Conservation (phyloP, 2,797 vertebrate species). For the Thamnophis elegans region DNA sequence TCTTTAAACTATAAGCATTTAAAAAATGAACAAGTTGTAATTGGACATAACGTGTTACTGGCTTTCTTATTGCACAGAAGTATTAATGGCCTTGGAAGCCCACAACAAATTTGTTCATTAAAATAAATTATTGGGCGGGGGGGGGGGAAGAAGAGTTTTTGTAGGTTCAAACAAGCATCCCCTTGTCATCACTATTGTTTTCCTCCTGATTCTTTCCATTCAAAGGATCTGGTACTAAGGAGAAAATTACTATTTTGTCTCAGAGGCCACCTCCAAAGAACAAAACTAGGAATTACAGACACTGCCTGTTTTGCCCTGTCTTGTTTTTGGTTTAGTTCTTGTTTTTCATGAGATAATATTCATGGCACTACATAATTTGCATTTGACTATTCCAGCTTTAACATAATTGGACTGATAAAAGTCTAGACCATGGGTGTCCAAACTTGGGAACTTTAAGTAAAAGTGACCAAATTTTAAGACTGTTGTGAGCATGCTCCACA, state of each 20-base stretch:
- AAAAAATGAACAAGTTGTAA: neutral
- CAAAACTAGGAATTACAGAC: constrained; percentile 5
- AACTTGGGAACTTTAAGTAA: too few species aligned
- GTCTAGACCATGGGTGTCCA: too few species aligned
- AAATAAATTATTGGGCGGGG: neutral
- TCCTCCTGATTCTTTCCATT: neutral
- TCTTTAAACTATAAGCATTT: neutral
- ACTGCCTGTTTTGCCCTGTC: constrained; percentile 7
- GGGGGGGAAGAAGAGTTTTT: neutral
- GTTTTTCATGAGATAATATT: neutral
- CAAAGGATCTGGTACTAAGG: constrained; percentile 10
- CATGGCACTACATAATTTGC: neutral
- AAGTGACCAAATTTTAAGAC: too few species aligned
- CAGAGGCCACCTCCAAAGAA: constrained; percentile 3
- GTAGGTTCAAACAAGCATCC: neutral
- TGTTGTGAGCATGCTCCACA: too few species aligned
- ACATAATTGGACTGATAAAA: neutral
- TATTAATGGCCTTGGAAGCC: neutral
- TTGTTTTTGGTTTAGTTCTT: constrained; percentile 1
- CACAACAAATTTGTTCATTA: neutral
- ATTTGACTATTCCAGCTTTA: neutral
- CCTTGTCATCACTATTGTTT: constrained; percentile 10
- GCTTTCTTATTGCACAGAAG: neutral
- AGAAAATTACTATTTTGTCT: constrained; percentile 42
- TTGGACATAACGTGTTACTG: neutral